These are phyloP conservation scores for Lutjanus campechanus DNA, from an alignment of 2,797 vertebrate genomes.

Conservation along the genomic window DNA sequence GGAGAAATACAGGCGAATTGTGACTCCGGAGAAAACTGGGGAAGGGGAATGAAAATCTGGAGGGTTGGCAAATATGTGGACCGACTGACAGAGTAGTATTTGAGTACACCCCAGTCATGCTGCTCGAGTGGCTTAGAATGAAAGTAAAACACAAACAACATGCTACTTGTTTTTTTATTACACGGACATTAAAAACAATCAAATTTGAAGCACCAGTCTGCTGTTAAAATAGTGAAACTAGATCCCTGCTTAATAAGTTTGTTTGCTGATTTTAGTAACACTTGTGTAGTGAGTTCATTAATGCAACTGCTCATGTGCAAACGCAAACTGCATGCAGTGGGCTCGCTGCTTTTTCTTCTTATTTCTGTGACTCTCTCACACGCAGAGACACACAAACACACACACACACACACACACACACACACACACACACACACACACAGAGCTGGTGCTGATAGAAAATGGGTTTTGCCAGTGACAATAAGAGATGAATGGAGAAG, in stretches of 20 bases:
- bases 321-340: conserved; percentile 4
- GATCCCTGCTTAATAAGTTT: neutral
- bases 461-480: conserved; percentile 76
- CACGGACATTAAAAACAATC: neutral
- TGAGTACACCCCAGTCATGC: neutral
- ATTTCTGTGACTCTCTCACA: neutral
- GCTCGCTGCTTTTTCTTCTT: conserved; percentile 1
- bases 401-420: conserved; percentile 9
- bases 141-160: neutral
- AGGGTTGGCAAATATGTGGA: neutral
- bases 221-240: conserved; percentile 1
- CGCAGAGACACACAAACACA: conserved; percentile 1
- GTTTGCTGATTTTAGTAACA: conserved; percentile 19
- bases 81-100: neutral
- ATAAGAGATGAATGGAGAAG: conserved; percentile 81
- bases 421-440: conserved; percentile 16
- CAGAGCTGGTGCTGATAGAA: conserved; percentile 50
- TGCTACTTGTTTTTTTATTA: neutral
- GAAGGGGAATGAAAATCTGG: no score
- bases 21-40: no score
- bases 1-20: no score
- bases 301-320: conserved; percentile 16
- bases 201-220: neutral
- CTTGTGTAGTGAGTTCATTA: conserved; percentile 15
- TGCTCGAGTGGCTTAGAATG: neutral